Percentiles rank a stretch among this genome's conserved stretches.
phyloP scores from a whole-genome alignment of 2,888 invertebrate species.

The Rugalucina vietnamica region DNA sequence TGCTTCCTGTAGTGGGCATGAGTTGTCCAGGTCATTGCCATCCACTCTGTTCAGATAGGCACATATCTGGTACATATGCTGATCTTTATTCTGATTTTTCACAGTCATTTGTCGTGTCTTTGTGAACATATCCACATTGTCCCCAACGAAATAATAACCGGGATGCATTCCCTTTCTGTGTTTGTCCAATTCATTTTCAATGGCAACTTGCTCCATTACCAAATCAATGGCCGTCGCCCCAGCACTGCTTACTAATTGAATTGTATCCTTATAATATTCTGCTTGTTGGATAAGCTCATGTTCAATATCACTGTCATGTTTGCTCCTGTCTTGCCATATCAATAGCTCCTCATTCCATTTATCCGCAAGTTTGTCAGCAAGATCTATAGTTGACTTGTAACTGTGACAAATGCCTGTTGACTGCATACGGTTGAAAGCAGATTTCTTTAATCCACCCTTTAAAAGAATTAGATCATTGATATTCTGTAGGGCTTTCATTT shows the following conservation, averaged over 20 bases:
- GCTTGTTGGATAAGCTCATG: not conserved
- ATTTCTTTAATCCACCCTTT: slow-evolving; percentile 42
- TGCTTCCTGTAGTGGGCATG: slow-evolving; percentile 10
- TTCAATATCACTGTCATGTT: not conserved
- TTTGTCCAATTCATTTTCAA: slow-evolving; percentile 20
- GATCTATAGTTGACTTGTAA: not conserved
- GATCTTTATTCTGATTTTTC: slow-evolving; percentile 43
- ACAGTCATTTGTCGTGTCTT: slow-evolving; percentile 46
- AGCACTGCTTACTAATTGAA: not conserved
- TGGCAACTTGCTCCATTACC: not conserved
- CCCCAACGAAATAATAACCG: slow-evolving; percentile 59
- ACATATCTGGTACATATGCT: slow-evolving; percentile 53
- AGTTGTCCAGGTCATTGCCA: slow-evolving; percentile 44
- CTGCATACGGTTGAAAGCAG: slow-evolving; percentile 34
- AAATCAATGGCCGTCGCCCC: not conserved
- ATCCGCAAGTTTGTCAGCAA: slow-evolving; percentile 23
- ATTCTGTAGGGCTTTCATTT: slow-evolving; percentile 16
- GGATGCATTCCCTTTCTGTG: slow-evolving; percentile 28
- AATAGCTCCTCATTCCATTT: slow-evolving; percentile 16
- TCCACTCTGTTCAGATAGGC: slow-evolving; percentile 33
- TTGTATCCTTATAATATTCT: not conserved
- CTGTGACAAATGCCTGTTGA: slow-evolving; percentile 30
- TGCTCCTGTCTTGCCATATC: not conserved
- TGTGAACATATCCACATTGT: slow-evolving; percentile 56
- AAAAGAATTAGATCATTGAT: slow-evolving; percentile 28